Percentiles rank a stretch among this genome's conserved stretches.
Conservation (phyloP, 2,113 vertebrate genomes). For the Nibea albiflora region DNA sequence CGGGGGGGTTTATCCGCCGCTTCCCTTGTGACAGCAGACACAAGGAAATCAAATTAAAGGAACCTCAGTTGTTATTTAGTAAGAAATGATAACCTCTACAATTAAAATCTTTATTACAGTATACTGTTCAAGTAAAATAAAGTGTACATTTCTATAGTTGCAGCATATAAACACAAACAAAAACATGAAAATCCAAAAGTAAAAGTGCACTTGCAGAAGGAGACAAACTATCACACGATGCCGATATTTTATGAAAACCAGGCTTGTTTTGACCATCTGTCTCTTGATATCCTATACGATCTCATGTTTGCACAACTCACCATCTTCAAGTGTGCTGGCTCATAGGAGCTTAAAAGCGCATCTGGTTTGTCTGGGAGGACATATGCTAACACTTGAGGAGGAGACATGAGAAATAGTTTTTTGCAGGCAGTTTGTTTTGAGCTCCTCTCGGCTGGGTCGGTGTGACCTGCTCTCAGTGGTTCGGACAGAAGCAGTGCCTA, state of each 20-base stretch:
- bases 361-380: slow-evolving; percentile 39
- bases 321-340: slow-evolving; percentile 37
- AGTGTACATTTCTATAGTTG: slow-evolving; percentile 83
- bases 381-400: slow-evolving; percentile 10
- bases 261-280: slow-evolving; percentile 38
- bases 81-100: slow-evolving; percentile 74
- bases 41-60: slow-evolving; percentile 16
- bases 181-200: slow-evolving; percentile 61
- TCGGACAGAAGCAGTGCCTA: slow-evolving; percentile 32
- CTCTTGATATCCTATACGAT: slow-evolving; percentile 18
- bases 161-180: slow-evolving; percentile 79
- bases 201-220: slow-evolving; percentile 86
- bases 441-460: slow-evolving; percentile 34
- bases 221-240: slow-evolving; percentile 53
- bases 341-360: slow-evolving; percentile 23
- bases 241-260: slow-evolving; percentile 42
- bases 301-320: slow-evolving; percentile 22
- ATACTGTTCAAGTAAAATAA: slow-evolving; percentile 78
- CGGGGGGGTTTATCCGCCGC: slow-evolving; percentile 7
- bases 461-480: slow-evolving; percentile 29
- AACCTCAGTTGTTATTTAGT: slow-evolving; percentile 74
- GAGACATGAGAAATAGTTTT: slow-evolving; percentile 22
- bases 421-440: slow-evolving; percentile 35
- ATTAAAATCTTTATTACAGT: slow-evolving; percentile 77
- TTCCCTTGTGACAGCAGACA: not conserved